Evolutionary conservation across 2,113 vertebrate genomes (phyloP).

Genomic region (Sinocyclocheilus anshuiensis): DNA sequence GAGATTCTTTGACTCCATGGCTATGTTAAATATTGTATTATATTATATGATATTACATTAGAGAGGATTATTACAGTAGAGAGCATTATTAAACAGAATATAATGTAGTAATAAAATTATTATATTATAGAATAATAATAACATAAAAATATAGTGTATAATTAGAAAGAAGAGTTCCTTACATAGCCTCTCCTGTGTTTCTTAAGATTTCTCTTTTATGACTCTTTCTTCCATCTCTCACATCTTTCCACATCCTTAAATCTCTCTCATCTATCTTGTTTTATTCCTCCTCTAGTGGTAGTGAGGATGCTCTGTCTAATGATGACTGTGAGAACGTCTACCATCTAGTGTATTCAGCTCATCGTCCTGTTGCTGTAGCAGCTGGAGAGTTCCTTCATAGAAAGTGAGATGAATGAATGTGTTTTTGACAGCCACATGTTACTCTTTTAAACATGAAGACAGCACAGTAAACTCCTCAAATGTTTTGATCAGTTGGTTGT

Average conservation of each 20-base stretch:
- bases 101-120: too few relatives aligned
- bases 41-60: too few relatives aligned
- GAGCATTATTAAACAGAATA: too few relatives aligned
- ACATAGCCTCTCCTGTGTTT: background rate
- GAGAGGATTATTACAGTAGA: too few relatives aligned
- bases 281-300: constrained; percentile 82
- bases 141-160: background rate
- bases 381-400: constrained; percentile 98
- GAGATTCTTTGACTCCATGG: too few relatives aligned
- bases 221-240: background rate
- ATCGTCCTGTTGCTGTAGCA: constrained; percentile 95
- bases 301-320: constrained; percentile 96
- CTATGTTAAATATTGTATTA: too few relatives aligned
- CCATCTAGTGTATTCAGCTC: constrained; percentile 97
- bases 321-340: constrained; percentile 99
- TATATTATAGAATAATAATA: background rate
- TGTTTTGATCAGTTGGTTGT: background rate
- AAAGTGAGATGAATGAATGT: constrained; percentile 82
- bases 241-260: background rate
- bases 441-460: background rate
- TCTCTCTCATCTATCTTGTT: background rate
- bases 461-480: background rate
- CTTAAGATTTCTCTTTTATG: background rate
- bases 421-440: background rate
- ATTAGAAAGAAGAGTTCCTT: background rate